Base-by-base conservation (phyloP, 2,113 vertebrate genomes). In the Tricholaema leucomelas region DNA sequence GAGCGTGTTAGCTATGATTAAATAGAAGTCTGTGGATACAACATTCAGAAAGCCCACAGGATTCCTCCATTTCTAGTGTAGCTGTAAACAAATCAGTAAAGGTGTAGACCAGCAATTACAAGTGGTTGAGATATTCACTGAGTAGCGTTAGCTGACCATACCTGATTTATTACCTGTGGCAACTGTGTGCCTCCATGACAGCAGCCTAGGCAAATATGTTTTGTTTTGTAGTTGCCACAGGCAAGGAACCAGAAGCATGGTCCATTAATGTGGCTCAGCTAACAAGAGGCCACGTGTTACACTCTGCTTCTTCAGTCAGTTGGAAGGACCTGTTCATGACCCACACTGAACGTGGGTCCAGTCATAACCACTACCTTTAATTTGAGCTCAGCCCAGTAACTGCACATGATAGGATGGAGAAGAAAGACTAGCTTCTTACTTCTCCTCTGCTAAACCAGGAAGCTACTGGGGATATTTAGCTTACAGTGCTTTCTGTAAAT, bases 291-390 rank as follows among this genome's bases (percentile, higher is more conserved):
- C 48, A 14, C 20, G 0, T 54, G 48, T 64, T 64, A 40, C 0
- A 0, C 58, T 60, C 35, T 67, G 60, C 40, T 58, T 3, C 0
- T 35, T 74, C 28, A 7, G 46, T 21, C 0, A 0, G 4, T 66
- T 82, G 31, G 50, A 50, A 61, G 24, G n/a, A 9, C 58, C 67
- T 75, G 12, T 61, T 81, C 0, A 0, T 60, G 59, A 30, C 30
- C 38, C 27, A 0, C 0, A 7, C 36, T 59, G 81, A 61, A 75
- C 17, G 17, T 61, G 12, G 61, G 24, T 63, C 28, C 52, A 46
- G 12, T 40, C 46, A 48, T 17, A 64, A 73, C 15, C 36, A 35
- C 20, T 17, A 42, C 36, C 56, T 59, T 90, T 58, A 46, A 63
- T 15, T 18, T 4, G 9, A 82, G 16, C 13, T 65, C 46, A 85